Percentiles rank a stretch among this genome's conserved stretches.
Evolutionary conservation across 1,140 invertebrate genomes (phyloP).

Genomic region (Meloidogyne floridensis): DNA sequence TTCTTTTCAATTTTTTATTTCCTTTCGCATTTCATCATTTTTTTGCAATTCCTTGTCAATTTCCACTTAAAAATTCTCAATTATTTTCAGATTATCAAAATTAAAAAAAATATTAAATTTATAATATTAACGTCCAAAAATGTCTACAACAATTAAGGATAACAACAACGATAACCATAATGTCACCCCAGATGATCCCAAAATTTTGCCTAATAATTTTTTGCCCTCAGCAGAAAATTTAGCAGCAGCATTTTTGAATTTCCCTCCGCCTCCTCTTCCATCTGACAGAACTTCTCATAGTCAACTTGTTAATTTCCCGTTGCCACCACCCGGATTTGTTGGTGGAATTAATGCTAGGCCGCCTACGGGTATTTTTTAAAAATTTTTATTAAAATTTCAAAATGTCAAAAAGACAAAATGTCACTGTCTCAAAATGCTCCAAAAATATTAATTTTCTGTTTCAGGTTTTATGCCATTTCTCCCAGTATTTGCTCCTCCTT

Average conservation of each 20-base stretch:
- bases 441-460: background rate
- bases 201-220: conserved; percentile 1
- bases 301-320: background rate
- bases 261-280: background rate
- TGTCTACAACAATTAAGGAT: conserved; percentile 2
- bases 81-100: background rate
- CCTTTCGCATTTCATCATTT: too few species aligned
- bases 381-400: background rate
- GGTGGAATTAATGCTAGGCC: background rate
- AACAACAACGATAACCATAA: background rate
- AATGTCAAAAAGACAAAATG: too few species aligned
- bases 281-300: background rate
- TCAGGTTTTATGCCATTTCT: background rate
- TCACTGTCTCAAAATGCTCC: too few species aligned
- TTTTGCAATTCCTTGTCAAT: background rate
- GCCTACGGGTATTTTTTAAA: background rate
- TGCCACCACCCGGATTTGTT: background rate
- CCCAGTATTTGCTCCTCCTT: background rate
- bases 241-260: background rate
- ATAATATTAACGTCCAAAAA: background rate
- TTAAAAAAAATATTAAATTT: background rate
- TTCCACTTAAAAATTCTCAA: background rate
- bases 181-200: background rate
- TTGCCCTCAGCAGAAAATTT: background rate
- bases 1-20: too few species aligned